phyloP scores from a whole-genome alignment of 1,140 invertebrate species.

The Orius insidiosus region DNA sequence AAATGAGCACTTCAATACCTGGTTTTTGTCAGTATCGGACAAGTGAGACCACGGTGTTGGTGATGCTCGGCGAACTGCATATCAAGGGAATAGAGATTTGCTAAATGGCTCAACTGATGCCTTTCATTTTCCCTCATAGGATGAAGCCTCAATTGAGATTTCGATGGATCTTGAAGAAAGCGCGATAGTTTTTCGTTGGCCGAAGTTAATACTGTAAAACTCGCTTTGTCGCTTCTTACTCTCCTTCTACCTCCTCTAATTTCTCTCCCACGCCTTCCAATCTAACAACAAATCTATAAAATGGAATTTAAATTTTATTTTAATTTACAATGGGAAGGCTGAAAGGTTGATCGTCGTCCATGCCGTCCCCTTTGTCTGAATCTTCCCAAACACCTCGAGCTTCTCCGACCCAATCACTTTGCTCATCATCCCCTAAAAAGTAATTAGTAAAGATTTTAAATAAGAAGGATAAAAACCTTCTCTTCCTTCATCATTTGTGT shows the following conservation, averaged over 20 bases:
- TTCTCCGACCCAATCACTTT: constrained; percentile 75
- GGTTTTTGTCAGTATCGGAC: constrained; percentile 36
- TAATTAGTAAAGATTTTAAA: too few relatives aligned
- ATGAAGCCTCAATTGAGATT: constrained; percentile 49
- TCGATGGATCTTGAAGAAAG: constrained; percentile 65
- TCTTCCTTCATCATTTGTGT: constrained; percentile 46
- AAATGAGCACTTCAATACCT: too few relatives aligned
- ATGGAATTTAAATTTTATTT: too few relatives aligned
- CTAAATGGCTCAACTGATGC: constrained; percentile 59
- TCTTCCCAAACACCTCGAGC: constrained; percentile 18
- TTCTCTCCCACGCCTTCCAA: constrained; percentile 44
- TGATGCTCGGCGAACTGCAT: constrained; percentile 28
- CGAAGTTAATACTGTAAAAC: constrained; percentile 62
- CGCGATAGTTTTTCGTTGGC: constrained; percentile 69
- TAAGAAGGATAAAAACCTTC: too few relatives aligned
- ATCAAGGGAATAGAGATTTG: constrained; percentile 63
- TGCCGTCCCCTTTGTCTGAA: constrained; percentile 26
- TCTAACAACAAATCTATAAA: neutral
- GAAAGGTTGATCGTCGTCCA: constrained; percentile 22
- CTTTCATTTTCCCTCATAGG: constrained; percentile 52
- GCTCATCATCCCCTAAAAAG: constrained; percentile 71
- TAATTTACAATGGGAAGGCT: neutral
- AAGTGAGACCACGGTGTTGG: constrained; percentile 28
- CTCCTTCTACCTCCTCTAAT: constrained; percentile 72
- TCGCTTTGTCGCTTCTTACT: constrained; percentile 59